These are phyloP conservation scores for Acanthurus lineatus DNA, from an alignment of 2,797 vertebrate species.

Conservation along the genomic window DNA sequence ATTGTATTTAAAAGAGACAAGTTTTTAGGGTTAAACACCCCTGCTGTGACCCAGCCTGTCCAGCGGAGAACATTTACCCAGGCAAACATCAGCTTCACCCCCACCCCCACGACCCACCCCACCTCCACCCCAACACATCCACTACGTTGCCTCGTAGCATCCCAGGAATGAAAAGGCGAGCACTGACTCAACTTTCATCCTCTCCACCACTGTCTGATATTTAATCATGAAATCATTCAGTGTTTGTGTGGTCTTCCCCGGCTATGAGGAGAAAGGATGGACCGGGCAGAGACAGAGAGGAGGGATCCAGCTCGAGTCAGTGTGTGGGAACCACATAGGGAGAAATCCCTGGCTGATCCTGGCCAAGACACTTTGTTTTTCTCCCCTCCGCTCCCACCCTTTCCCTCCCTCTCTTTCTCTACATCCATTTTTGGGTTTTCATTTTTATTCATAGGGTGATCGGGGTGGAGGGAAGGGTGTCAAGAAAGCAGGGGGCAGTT, in stretches of 20 bases:
- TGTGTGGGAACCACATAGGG: constrained; percentile 96
- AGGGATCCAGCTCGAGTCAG: constrained; percentile 86
- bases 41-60: constrained; percentile 72
- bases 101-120: not conserved
- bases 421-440: constrained; percentile 89
- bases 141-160: constrained; percentile 25
- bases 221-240: constrained; percentile 83
- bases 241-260: constrained; percentile 95
- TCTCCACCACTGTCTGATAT: constrained; percentile 57
- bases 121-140: constrained; percentile 43
- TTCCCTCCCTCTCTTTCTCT: constrained; percentile 83
- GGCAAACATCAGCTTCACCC: constrained; percentile 69
- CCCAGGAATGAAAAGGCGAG: constrained; percentile 36
- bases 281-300: constrained; percentile 83
- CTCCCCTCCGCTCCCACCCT: constrained; percentile 72
- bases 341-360: constrained; percentile 92
- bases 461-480: constrained; percentile 86
- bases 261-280: constrained; percentile 80
- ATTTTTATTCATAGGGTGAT: constrained; percentile 91
- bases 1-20: constrained; percentile 61
- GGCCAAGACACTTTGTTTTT: constrained; percentile 88
- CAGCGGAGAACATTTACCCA: constrained; percentile 73
- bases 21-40: constrained; percentile 73
- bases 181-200: constrained; percentile 63
- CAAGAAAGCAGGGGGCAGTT: constrained; percentile 89